phyloP scores from a whole-genome alignment of 2,797 vertebrate species.

The Petrocephalus sullivani region DNA sequence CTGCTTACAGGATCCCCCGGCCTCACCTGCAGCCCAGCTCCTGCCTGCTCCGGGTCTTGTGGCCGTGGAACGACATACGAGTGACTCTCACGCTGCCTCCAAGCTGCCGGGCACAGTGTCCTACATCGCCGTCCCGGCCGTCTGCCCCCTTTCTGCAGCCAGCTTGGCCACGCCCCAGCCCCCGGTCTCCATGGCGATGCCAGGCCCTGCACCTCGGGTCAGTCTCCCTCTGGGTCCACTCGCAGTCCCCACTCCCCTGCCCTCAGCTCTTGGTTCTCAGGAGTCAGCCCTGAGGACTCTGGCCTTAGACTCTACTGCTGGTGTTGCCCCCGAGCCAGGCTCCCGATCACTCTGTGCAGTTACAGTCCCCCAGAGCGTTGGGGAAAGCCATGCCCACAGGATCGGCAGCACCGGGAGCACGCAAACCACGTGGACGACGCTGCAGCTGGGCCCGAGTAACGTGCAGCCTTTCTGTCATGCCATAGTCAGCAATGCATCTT shows the following conservation, averaged over 20 bases:
- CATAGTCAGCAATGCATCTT: conserved; percentile 55
- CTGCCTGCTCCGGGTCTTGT: conserved; percentile 60
- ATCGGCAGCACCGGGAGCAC: conserved; percentile 80
- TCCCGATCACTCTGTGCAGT: conserved; percentile 50
- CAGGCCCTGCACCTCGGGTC: conserved; percentile 44
- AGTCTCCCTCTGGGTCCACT: conserved; percentile 41
- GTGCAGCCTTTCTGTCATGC: conserved; percentile 79
- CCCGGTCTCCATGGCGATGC: conserved; percentile 44
- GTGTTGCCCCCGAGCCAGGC: conserved; percentile 50
- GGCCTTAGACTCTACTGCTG: conserved; percentile 49
- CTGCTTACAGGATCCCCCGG: conserved; percentile 50
- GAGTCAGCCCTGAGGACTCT: conserved; percentile 49
- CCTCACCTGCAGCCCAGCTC: conserved; percentile 62
- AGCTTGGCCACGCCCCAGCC: conserved; percentile 48
- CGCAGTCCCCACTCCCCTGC: conserved; percentile 35
- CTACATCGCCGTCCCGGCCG: conserved; percentile 64
- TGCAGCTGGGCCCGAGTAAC: conserved; percentile 89
- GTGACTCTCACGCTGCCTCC: conserved; percentile 49
- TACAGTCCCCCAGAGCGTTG: conserved; percentile 58
- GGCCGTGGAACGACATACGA: conserved; percentile 62
- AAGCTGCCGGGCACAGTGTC: conserved; percentile 60
- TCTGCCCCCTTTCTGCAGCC: conserved; percentile 51
- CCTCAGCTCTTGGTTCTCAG: conserved; percentile 30
- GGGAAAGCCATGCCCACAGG: conserved; percentile 50
- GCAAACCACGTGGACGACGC: conserved; percentile 94